Evolutionary conservation across 2,113 vertebrate species (phyloP), one percentile per base, ranked within the genome.

Genomic region (Ochotona curzoniae): DNA sequence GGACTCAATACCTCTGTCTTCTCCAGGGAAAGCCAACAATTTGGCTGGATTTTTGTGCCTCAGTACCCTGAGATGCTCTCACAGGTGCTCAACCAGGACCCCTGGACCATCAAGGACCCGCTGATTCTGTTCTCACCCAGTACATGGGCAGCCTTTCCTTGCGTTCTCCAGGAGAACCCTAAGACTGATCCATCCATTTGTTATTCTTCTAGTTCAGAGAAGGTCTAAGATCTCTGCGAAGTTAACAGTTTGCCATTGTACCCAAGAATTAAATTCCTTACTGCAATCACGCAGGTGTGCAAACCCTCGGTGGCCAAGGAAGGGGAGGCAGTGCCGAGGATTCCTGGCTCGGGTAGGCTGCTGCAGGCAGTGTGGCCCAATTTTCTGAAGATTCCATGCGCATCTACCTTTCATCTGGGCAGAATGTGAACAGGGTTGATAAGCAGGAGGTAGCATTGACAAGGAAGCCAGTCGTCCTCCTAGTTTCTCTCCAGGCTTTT

Each of bases 201-300:
- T 44, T 60, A 57, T 26, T 75, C 13, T 64, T 84, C 73, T 30
- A 84, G 83, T 51, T 88, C 63, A 88, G 54, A 85, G 61, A 35
- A 6, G 32, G 18, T 17, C 67, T 64, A 49, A 20, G 30, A n/a
- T 90, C 23, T 75, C 30, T 30, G n/a, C 23, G 60, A 76, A 57
- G 25, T 61, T 78, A 66, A 75, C 54, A 79, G 21, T 91, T 91
- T 91, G 20, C 80, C 73, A 74, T 73, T 67, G 74, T 75, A 84
- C 57, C 38, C 38, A n/a, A 60, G 86, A 87, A 63, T 35, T 70
- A 84, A 90, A 78, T 51, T 30, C 30, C 32, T 66, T 32, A 75
- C 76, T 91, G 49, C 14, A 80, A 44, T 93, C 63, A 92, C 86
- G 14, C 13, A 57, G 18, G 28, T 66, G 21, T 81, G 12, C 30